Conservation (phyloP, 2,113 vertebrate species). For the mouse (Mus musculus) region DNA sequence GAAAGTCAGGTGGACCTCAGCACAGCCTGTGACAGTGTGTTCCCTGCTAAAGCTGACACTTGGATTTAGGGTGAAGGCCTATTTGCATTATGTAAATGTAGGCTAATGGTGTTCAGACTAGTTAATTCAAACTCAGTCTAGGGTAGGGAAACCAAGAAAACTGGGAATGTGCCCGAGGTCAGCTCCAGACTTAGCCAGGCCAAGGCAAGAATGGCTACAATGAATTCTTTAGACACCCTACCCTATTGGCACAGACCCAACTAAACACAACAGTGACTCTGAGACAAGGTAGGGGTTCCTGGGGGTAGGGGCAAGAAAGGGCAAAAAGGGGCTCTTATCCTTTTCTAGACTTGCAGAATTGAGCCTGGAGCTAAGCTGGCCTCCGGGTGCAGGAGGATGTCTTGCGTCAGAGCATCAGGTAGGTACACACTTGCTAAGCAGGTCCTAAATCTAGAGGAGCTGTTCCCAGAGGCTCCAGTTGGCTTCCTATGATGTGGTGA, state of each 20-base stretch:
- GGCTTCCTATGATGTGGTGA: background rate
- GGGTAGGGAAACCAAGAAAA: background rate
- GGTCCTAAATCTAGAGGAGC: background rate
- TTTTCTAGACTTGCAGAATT: background rate
- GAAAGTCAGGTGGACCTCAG: background rate
- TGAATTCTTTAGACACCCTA: background rate
- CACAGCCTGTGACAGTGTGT: accelerated
- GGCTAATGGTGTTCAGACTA: background rate
- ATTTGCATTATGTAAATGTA: background rate
- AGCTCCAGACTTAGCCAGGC: background rate
- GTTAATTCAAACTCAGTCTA: background rate
- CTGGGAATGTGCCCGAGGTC: background rate
- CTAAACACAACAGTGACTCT: background rate
- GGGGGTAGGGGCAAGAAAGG: background rate
- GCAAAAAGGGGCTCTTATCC: background rate
- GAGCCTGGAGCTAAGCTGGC: background rate
- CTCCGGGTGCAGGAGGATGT: background rate
- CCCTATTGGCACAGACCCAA: background rate
- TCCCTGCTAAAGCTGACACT: too few relatives aligned
- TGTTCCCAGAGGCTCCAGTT: accelerated
- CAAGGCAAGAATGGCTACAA: accelerated
- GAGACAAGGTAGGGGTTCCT: background rate
- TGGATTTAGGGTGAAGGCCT: background rate
- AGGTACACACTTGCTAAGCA: background rate
- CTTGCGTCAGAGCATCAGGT: background rate